Base-by-base conservation (phyloP, 2,797 vertebrate species). In the Aphelocoma californica region DNA sequence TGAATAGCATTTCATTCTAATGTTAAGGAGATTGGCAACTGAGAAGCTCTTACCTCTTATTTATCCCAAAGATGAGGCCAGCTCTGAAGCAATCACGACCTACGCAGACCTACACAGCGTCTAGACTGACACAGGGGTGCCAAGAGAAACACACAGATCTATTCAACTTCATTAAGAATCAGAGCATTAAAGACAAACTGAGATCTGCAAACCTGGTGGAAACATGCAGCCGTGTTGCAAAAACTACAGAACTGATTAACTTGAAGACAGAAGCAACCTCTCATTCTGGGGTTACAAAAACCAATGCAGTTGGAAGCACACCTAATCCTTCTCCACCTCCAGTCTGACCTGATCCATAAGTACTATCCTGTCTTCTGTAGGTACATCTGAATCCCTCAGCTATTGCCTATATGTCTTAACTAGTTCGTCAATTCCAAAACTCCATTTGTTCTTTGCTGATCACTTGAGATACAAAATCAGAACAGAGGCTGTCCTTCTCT, bases 161-260 rank as follows among this genome's bases (percentile, higher is more conserved):
- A 38, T 44, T 53, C 25, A 57, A 42, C 34, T n/a, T 77, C 57
- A 58, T 64, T 31, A 86, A 81, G 28, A 81, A 14, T 18, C 36
- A 83, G 7, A 82, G 14, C 48, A 53, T 36, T 85, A 51, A 77
- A 42, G 25, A 36, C 26, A 92, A 91, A 82, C 32, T 13, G 32
- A 60, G 51, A 24, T 62, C 38, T n/a, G 13, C 4, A 11, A 81
- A 74, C 7, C 32, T 21, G 8, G 10, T 24, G 4, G 29, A 92
- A 90, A 64, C 5, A 21, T 0, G 1, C 28, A 64, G 50, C 14
- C 1, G 0, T n/a, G 4, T n/a, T 83, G 34, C 0, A 1, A 77
- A 81, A 75, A 31, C 14, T 51, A 28, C 60, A 69, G 48, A 81
- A 94, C 3, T 3, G 17, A 51, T 24, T 74, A 81, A 66, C 48